phyloP scores from a whole-genome alignment of 2,888 invertebrate species.

The Eilema sororculum region DNA sequence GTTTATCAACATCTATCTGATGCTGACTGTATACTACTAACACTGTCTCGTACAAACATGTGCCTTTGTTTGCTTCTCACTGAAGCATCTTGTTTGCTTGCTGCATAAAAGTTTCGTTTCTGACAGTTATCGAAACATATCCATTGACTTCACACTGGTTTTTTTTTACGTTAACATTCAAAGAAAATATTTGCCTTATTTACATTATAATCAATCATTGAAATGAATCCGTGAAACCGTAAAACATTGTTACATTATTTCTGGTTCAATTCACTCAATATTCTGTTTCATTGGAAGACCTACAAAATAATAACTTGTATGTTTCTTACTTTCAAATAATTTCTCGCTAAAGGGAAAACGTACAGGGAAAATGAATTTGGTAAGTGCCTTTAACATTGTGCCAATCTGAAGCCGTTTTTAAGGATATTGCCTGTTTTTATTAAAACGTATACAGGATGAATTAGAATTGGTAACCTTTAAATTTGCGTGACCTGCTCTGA shows the following conservation, averaged over 20 bases:
- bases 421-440: not conserved
- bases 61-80: not conserved
- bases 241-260: not conserved
- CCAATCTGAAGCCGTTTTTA: slow-evolving; percentile 9
- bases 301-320: slow-evolving; percentile 5
- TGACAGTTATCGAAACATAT: not conserved
- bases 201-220: not conserved
- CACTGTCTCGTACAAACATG: not conserved
- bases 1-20: too few species aligned
- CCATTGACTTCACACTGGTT: not conserved
- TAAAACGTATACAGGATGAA: slow-evolving; percentile 9
- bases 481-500: not conserved
- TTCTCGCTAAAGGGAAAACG: slow-evolving; percentile 18
- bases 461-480: not conserved
- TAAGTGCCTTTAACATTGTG: slow-evolving; percentile 7
- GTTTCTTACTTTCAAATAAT: slow-evolving; percentile 4
- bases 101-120: not conserved
- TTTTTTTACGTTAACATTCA: not conserved
- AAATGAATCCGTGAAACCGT: not conserved
- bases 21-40: too few species aligned
- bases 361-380: slow-evolving; percentile 13
- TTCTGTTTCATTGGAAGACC: slow-evolving; percentile 3
- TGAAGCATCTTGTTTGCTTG: not conserved
- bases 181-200: not conserved
- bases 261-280: not conserved